Evolutionary conservation across 92 coral and sea anemone genomes (phyloP), one percentile per base, ranked within the genome.

Genomic region (Heliopora coerulea): DNA sequence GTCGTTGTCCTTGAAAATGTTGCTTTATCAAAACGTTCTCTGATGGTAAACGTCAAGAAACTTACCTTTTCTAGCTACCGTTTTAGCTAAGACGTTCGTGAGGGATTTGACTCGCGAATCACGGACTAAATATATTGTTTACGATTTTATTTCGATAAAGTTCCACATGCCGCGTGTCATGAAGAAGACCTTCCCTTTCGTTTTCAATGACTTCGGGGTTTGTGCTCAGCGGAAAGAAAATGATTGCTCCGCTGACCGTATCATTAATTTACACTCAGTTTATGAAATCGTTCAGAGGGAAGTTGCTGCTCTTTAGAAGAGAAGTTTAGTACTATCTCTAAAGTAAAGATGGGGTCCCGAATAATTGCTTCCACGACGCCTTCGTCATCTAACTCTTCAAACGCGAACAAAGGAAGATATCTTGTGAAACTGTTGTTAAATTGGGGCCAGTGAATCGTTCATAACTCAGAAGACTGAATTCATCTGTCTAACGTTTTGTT

Each of bases 201-300:
- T 11, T 37, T 37, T 37, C 42, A 37, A 37, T 4, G 61, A 23
- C 61, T 56, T 56, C 61, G 33, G 61, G 30, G 61, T 17, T 56
- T 56, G 61, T 56, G 61, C 61, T 56, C 61, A 56, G 61, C 61
- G 61, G 61, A 56, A 23, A 23, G 23, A 11, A 56, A 14, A 56
- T 56, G 9, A 23, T 56, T 56, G 14, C 30, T 23, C 61, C 61
- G 61, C 61, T 56, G 61, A 56, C 61, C 61, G 61, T 23, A 1
- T 3, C 61, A 4, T 14, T 23, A 23, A n/a, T 46, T 46, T 15
- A 8, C 52, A 6, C n/a, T 46, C n/a, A n/a, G n/a, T n/a, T n/a
- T n/a, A n/a, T n/a, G n/a, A n/a, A n/a, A n/a, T n/a, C n/a, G n/a
- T n/a, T n/a, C n/a, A n/a, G n/a, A n/a, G n/a, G n/a, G n/a, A n/a